Base-by-base conservation (phyloP, 2,888 invertebrate genomes). In the Drosophila merina region DNA sequence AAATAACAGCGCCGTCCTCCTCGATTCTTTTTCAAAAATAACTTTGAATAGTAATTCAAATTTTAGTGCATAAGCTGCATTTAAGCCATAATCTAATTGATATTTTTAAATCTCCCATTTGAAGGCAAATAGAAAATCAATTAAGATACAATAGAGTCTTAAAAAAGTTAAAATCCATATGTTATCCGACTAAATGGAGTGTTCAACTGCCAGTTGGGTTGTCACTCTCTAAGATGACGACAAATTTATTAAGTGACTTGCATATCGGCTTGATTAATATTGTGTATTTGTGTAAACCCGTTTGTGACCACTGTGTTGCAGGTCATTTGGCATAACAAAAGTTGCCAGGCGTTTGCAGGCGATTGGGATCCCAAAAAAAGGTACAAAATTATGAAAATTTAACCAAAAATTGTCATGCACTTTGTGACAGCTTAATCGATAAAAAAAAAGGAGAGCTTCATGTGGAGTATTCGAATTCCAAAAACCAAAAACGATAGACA, bases 381-480 rank as follows among this genome's bases (percentile, higher is more conserved):
- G 1, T 7, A 12, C 9, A 26, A 52, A 26, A 52, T 25, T 56
- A 33, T 25, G 9, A 14, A 55, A 66, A 68, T 25, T 26, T 56
- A 63, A 49, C 33, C 49, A 4, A 62, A 62, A 62, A 62, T 42
- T 40, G 60, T 62, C 55, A 64, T 67, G 64, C 67, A 64, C 45
- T 75, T 74, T 74, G 72, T 87, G 82, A 82, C 82, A 87, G 82
- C 57, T 71, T 68, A 87, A 82, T 87, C 88, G 87, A 87, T 82
- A 87, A 79, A 58, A 64, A 51, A 47, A 30, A 25, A 12, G 62
- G 48, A 36, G 4, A 33, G 1, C 20, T 20, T 1, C 20, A 20
- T 20, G 20, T 2, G 20, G 5, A 33, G 4, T 33, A n/a, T 36
- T 49, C 14, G 31, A 50, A 38, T 50, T 66, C 59, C 51, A 64